Percentiles rank a stretch among this genome's conserved stretches.
phyloP scores from a whole-genome alignment of 2,888 invertebrate species.

The Camptogramma bilineatum region DNA sequence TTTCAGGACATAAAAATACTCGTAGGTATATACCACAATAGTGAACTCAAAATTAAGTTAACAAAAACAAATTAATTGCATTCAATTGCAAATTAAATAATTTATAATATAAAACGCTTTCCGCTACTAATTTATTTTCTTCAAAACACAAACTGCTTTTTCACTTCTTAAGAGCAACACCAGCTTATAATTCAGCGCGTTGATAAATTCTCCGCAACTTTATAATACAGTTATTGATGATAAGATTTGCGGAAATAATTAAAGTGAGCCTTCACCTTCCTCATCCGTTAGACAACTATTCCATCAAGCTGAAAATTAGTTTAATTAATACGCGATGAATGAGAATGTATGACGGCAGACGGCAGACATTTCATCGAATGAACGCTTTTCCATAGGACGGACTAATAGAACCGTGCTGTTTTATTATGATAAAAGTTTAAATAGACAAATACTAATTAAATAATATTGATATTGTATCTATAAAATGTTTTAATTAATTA shows the following conservation, averaged over 20 bases:
- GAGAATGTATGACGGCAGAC: constrained; percentile 33
- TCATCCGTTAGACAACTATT: constrained; percentile 46
- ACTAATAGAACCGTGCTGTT: not conserved
- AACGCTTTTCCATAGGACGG: constrained; percentile 15
- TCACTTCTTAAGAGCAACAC: constrained; percentile 34
- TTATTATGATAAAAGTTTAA: not conserved
- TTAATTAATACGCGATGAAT: constrained; percentile 60
- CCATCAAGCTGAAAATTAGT: constrained; percentile 61
- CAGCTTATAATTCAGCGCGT: constrained; percentile 47
- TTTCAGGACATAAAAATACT: no score
- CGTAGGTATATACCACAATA: no score
- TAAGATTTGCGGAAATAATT: constrained; percentile 52
- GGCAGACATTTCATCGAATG: constrained; percentile 46
- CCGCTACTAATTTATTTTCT: not conserved
- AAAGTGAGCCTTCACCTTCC: constrained; percentile 49
- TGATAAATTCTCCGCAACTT: constrained; percentile 43
- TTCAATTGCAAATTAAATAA: no score
- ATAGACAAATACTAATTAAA: no score
- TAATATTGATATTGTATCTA: no score
- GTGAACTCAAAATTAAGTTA: no score
- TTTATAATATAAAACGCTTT: not conserved
- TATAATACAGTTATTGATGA: constrained; percentile 50
- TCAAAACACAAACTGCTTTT: not conserved
- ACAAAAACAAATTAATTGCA: no score
- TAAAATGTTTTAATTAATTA: no score